Base-by-base conservation (phyloP, 2,113 vertebrate species). In the Chamaetylas fuelleborni region DNA sequence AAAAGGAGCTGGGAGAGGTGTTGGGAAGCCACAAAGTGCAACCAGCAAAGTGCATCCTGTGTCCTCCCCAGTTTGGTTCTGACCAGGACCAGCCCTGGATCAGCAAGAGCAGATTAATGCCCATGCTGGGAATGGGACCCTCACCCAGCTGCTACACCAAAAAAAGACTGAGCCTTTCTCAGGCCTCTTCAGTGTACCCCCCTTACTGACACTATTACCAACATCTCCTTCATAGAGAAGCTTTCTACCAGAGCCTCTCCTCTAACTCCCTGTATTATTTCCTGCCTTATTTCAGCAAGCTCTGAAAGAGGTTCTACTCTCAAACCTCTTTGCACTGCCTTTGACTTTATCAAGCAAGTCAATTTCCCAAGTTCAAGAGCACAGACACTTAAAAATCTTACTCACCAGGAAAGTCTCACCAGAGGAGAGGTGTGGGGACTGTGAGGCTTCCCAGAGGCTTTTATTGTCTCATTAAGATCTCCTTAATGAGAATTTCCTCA, bases 321-420 rank as follows among this genome's bases (percentile, higher is more conserved):
- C n/a, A 79, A 22, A 73, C 5, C 11, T 42, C 34, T 2, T 0
- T 3, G 1, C 2, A 1, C 14, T 70, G 3, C 25, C 43, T 87
- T 62, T 73, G 34, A 58, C 42, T 23, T 61, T 19, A 28, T 36
- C 53, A 57, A 74, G 62, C 19, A 47, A 81, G 3, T 17, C 56
- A 10, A 20, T 88, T 78, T 31, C 51, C 54, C 54, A 77, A 36
- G 57, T 28, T 69, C 42, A 73, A 83, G 29, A 86, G 13, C 3
- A 2, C 50, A 10, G 60, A 86, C 72, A 61, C 76, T 74, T 64
- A 77, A 90, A 95, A 83, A 18, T 56, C 31, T 36, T 95, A 96
- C 96, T 96, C 86, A 96, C 96, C 92, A 64, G 51, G 9, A 11
- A 43, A 83, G 60, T 43, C 56, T 89, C 86, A 88, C 66, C 76